phyloP scores from a whole-genome alignment of 2,888 invertebrate species.

The Drosophila birchii region DNA sequence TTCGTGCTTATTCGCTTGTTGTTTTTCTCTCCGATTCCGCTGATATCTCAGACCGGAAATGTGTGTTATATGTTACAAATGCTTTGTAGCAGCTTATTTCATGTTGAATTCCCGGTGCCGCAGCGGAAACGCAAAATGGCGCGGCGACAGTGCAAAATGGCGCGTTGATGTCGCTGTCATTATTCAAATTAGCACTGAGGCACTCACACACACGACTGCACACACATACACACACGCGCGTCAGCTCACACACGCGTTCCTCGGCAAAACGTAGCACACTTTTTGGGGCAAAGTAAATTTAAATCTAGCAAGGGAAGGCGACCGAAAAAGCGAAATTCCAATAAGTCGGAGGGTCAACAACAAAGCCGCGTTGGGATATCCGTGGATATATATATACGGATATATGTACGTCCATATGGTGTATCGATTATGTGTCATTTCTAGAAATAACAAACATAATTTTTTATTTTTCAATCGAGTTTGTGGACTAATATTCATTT shows the following conservation, averaged over 20 bases:
- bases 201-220: constrained; percentile 56
- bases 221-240: constrained; percentile 10
- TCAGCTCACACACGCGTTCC: constrained; percentile 9
- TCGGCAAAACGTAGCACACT: constrained; percentile 59
- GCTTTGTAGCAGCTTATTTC: constrained; percentile 39
- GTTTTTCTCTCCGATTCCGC: constrained; percentile 7
- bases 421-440: constrained; percentile 33
- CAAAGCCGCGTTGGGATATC: constrained; percentile 40
- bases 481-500: neutral
- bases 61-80: constrained; percentile 7
- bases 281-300: constrained; percentile 42
- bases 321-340: constrained; percentile 46
- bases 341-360: constrained; percentile 60
- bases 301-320: constrained; percentile 32
- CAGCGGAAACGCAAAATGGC: constrained; percentile 64
- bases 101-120: constrained; percentile 62
- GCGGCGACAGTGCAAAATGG: constrained; percentile 73
- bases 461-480: constrained; percentile 4
- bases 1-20: constrained; percentile 25
- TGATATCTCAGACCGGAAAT: constrained; percentile 30
- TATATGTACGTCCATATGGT: constrained; percentile 6
- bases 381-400: neutral
- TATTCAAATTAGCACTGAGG: constrained; percentile 78
- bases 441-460: constrained; percentile 16
- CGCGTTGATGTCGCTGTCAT: constrained; percentile 77